These are phyloP conservation scores for Agrochola litura DNA, from an alignment of 2,888 invertebrate species.

Conservation along the genomic window DNA sequence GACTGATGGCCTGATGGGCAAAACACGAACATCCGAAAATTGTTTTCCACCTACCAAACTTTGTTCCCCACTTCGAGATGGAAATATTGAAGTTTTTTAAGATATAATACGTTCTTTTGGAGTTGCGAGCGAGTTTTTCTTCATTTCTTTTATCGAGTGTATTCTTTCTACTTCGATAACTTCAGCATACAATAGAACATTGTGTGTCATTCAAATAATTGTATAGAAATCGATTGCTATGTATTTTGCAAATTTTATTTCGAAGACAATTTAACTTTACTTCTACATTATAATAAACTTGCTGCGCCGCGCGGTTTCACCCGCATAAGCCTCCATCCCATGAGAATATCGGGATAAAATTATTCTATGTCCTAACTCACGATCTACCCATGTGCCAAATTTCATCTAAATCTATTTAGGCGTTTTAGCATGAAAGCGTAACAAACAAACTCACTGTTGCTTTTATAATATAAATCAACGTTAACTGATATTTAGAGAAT, in stretches of 20 bases:
- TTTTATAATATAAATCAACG: neutral
- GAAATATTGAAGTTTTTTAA: slow-evolving; percentile 63
- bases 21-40: slow-evolving; percentile 66
- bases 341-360: no score
- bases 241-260: slow-evolving; percentile 4
- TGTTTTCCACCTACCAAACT: slow-evolving; percentile 66
- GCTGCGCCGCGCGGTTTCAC: no score
- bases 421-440: no score
- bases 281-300: neutral
- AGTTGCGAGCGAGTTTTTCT: slow-evolving; percentile 50
- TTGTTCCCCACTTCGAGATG: slow-evolving; percentile 60
- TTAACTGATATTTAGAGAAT: neutral
- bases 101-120: slow-evolving; percentile 44
- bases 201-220: slow-evolving; percentile 4
- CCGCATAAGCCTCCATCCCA: no score
- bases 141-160: slow-evolving; percentile 48
- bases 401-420: no score
- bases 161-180: slow-evolving; percentile 24
- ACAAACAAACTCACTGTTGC: no score
- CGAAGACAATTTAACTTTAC: neutral
- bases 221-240: neutral
- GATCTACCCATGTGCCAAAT: no score
- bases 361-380: no score
- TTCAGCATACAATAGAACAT: slow-evolving; percentile 19
- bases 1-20: slow-evolving; percentile 65